These are phyloP conservation scores for Octopus bimaculoides DNA, from an alignment of 1,140 invertebrate genomes.

Conservation along the genomic window DNA sequence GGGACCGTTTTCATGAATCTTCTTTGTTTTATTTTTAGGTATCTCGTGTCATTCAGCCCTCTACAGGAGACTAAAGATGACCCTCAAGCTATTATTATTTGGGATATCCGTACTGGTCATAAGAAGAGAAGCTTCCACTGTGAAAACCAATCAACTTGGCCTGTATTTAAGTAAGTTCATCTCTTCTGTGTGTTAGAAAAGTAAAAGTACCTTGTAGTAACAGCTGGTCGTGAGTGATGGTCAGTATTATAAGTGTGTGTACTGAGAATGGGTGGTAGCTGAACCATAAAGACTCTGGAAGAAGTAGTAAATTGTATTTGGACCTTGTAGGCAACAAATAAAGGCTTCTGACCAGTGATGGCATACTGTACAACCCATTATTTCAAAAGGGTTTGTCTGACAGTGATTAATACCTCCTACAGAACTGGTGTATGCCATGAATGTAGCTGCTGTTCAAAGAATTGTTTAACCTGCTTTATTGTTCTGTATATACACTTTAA, in stretches of 20 bases:
- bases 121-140: slow-evolving; percentile 89
- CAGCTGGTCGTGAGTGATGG: neutral
- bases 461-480: too few species aligned
- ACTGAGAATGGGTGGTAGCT: neutral
- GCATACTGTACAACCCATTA: too few species aligned
- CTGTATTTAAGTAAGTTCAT: slow-evolving; percentile 74
- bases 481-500: too few species aligned
- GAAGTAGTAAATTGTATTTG: too few species aligned
- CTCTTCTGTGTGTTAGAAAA: too few species aligned
- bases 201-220: neutral
- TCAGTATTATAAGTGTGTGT: neutral
- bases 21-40: slow-evolving; percentile 58
- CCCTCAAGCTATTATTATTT: slow-evolving; percentile 61
- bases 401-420: too few species aligned
- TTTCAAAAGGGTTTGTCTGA: too few species aligned
- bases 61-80: slow-evolving; percentile 65
- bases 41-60: slow-evolving; percentile 88
- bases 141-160: slow-evolving; percentile 77
- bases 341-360: too few species aligned
- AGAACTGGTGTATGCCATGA: too few species aligned
- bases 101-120: slow-evolving; percentile 88
- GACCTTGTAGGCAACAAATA: too few species aligned
- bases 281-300: neutral
- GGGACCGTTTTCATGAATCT: too few species aligned
- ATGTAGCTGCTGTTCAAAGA: too few species aligned